Evolutionary conservation across 2,888 invertebrate species (phyloP).

Genomic region (Cheilosia pagana): DNA sequence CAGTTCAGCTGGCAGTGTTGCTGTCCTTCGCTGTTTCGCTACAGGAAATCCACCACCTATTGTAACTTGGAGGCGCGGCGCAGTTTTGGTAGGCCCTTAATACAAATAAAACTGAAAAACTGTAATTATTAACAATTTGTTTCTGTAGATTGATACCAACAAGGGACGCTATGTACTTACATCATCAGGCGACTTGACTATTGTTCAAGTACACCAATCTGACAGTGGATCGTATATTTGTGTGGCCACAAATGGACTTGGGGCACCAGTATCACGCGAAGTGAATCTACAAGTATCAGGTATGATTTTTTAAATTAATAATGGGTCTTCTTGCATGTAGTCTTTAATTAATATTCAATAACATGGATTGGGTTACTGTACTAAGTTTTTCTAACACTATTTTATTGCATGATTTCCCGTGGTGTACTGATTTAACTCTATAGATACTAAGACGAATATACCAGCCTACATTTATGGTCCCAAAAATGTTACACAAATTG

Average conservation of each 20-base stretch:
- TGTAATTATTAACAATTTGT: background rate
- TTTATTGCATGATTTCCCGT: conserved; percentile 68
- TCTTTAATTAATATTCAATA: conserved; percentile 33
- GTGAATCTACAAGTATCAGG: conserved; percentile 90
- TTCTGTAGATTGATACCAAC: conserved; percentile 89
- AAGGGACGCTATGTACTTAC: conserved; percentile 89
- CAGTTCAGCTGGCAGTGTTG: conserved; percentile 89
- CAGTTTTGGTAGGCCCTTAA: conserved; percentile 85
- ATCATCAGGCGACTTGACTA: conserved; percentile 91
- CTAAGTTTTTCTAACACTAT: conserved; percentile 54
- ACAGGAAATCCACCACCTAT: conserved; percentile 90
- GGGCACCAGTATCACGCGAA: conserved; percentile 87
- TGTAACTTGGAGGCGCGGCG: conserved; percentile 90
- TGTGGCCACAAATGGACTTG: conserved; percentile 91
- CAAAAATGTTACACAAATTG: conserved; percentile 86
- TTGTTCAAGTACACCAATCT: conserved; percentile 90
- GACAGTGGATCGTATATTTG: conserved; percentile 95
- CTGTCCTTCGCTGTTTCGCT: conserved; percentile 89
- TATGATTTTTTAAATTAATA: conserved; percentile 82
- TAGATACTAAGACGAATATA: conserved; percentile 69
- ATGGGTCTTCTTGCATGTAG: conserved; percentile 39
- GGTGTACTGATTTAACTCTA: conserved; percentile 30
- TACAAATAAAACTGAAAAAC: background rate
- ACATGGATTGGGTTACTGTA: conserved; percentile 76
- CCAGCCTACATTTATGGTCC: conserved; percentile 89